Evolutionary conservation across 2,797 vertebrate genomes (phyloP).

Genomic region (Otolemur crassicaudatus): DNA sequence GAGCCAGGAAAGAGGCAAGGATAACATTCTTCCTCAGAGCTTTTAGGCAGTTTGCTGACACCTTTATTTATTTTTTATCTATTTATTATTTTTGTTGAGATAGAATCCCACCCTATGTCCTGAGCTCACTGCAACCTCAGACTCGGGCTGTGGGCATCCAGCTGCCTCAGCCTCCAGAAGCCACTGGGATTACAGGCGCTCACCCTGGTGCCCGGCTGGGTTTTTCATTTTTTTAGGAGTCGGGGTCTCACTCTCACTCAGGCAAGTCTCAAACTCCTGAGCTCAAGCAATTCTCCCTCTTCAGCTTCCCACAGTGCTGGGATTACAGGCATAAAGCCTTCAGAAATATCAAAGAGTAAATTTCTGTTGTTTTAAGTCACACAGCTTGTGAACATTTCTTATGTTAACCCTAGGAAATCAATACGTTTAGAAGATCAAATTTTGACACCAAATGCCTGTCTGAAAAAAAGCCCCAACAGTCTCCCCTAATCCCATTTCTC

Average conservation of each 20-base stretch:
- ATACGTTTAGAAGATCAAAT: background rate
- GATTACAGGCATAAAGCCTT: background rate
- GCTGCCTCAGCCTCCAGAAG: too few species aligned
- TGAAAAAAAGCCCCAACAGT: background rate
- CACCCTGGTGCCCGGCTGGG: too few species aligned
- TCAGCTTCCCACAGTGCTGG: too few species aligned
- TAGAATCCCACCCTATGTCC: too few species aligned
- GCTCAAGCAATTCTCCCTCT: too few species aligned
- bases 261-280: too few species aligned
- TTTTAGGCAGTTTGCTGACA: background rate
- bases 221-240: too few species aligned
- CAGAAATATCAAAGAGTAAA: background rate
- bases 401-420: background rate
- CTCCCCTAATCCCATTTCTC: background rate
- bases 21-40: background rate
- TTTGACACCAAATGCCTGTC: slow-evolving; percentile 5
- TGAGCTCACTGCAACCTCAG: too few species aligned
- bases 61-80: background rate
- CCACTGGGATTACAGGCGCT: too few species aligned
- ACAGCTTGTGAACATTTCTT: background rate
- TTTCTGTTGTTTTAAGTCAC: background rate
- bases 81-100: too few species aligned
- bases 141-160: too few species aligned
- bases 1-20: background rate
- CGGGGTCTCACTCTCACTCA: too few species aligned